Evolutionary conservation across 2,888 invertebrate species (phyloP), one percentile per base, ranked within the genome.

Genomic region (Erebia aethiops): DNA sequence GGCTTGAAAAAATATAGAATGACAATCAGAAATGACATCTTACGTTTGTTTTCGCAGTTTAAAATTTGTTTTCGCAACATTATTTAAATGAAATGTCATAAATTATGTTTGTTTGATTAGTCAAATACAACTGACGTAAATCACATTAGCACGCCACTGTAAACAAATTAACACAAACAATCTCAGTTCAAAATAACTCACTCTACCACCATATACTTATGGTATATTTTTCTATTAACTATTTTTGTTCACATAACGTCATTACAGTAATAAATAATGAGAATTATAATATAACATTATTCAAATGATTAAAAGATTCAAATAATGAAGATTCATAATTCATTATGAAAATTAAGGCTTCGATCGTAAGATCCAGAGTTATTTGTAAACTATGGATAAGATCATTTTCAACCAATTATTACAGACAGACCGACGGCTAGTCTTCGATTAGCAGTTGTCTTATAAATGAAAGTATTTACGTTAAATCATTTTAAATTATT

Each of bases 151-250:
- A 49, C 14, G 63, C 63, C 52, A 62, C 62, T 49, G 62, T 49
- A 46, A 26, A 49, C 14, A 49, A 49, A 62, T 2, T 26, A 8
- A 63, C 52, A 41, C 52, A 21, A 63, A 63, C 63, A 54, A 72
- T 72, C 63, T 67, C 72, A 70, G 72, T 70, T 62, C 61, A 65
- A 69, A 52, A 61, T 68, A 66, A 67, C 58, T 60, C 41, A 58
- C 5, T 63, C 61, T 67, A 26, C 57, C 26, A 16, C 21, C n/a
- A 26, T 49, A 62, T 7, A 49, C 18, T 67, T 67, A 18, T n/a
- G 13, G 52, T 21, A 5, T 10, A 57, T 21, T 43, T 35, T 46
- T 57, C n/a, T 10, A 46, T 46, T 46, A 66, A 21, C 66, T 18
- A 16, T 65, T 41, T 54, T 57, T 57, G 41, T 64, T 64, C 16